A percentile compares a stretch with the other conserved stretches of the same genome.
Conservation (phyloP, 2,113 vertebrate species). For the Alouatta palliata region DNA sequence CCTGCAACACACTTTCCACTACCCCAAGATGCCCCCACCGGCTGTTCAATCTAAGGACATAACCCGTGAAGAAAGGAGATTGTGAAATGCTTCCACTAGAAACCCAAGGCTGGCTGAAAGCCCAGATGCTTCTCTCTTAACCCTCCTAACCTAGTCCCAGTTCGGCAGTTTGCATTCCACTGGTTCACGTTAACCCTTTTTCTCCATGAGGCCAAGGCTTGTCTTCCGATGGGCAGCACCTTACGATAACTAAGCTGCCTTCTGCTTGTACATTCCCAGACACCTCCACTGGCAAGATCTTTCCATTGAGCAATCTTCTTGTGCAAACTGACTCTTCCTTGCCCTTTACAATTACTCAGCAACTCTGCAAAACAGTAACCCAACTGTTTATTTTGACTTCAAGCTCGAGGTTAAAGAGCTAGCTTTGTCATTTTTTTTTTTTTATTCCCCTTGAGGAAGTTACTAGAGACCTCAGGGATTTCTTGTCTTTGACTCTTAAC, state of each 20-base stretch:
- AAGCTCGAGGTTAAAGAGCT: not conserved
- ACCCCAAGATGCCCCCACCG: not conserved
- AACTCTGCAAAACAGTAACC: slow-evolving; percentile 42
- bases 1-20: not conserved
- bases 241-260: not conserved
- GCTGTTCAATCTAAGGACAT: slow-evolving; percentile 49
- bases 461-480: not conserved
- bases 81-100: slow-evolving; percentile 65
- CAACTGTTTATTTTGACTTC: slow-evolving; percentile 56
- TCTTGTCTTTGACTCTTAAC: not conserved
- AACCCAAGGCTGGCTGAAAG: slow-evolving; percentile 28
- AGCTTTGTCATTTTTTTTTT: not conserved
- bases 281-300: not conserved
- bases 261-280: not conserved
- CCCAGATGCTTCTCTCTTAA: slow-evolving; percentile 9
- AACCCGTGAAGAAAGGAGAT: slow-evolving; percentile 41
- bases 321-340: slow-evolving; percentile 52
- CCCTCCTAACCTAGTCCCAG: slow-evolving; percentile 28
- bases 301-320: slow-evolving; percentile 49
- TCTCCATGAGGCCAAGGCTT: not conserved
- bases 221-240: not conserved
- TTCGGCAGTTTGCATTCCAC: not conserved
- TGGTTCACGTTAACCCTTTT: not conserved
- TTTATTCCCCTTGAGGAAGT: slow-evolving; percentile 37
- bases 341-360: slow-evolving; percentile 54